Evolutionary conservation across 2,797 vertebrate species (phyloP).

Genomic region (Stomatorhinus walkeri): DNA sequence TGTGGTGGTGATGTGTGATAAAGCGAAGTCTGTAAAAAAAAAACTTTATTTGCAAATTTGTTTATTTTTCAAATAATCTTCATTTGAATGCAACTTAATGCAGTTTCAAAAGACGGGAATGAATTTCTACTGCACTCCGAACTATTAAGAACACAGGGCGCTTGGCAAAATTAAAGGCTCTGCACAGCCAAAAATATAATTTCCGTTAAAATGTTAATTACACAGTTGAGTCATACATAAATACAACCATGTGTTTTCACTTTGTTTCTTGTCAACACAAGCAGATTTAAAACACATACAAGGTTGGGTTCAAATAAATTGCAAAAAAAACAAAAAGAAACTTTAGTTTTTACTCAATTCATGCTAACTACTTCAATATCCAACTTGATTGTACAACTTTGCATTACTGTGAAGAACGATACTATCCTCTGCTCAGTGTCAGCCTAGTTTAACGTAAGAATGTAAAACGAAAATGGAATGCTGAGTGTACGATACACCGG

Average conservation of each 20-base stretch:
- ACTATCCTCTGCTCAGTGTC: not conserved
- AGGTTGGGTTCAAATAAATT: not conserved
- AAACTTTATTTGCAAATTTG: constrained; percentile 54
- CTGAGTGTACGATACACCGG: not conserved
- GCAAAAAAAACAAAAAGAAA: not conserved
- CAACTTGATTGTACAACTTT: not conserved
- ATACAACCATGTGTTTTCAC: constrained; percentile 18
- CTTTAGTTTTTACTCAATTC: not conserved
- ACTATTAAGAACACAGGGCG: constrained; percentile 16
- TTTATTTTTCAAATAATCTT: constrained; percentile 29
- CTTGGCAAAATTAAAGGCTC: constrained; percentile 23
- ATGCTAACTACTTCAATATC: not conserved
- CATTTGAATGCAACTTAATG: not conserved
- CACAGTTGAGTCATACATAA: not conserved
- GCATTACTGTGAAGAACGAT: not conserved
- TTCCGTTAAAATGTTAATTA: constrained; percentile 17
- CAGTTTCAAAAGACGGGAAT: constrained; percentile 36
- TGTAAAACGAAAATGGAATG: not conserved
- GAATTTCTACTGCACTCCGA: constrained; percentile 37
- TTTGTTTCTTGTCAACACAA: constrained; percentile 3
- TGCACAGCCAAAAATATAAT: constrained; percentile 18
- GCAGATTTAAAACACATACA: not conserved
- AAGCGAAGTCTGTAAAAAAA: not conserved
- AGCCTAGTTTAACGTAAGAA: not conserved
- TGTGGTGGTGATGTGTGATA: not conserved